Evolutionary conservation across 1,140 invertebrate species (phyloP).

Genomic region (Drosophila nigrodunni): DNA sequence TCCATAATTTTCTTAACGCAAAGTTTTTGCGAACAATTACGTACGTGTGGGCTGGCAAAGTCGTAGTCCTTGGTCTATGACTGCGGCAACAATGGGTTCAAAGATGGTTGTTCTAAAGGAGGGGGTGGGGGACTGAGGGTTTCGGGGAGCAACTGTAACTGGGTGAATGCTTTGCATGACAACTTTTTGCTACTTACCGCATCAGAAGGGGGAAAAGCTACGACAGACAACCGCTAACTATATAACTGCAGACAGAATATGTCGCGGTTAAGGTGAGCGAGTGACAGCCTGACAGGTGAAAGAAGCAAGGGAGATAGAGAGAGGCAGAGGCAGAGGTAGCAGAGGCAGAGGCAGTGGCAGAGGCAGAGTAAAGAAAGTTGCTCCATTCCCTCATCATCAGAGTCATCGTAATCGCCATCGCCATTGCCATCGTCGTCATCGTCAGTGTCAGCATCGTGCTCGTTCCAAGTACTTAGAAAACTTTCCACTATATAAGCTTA

Average conservation of each 20-base stretch:
- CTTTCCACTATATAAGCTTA: constrained; percentile 71
- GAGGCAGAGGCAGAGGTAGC: too few relatives aligned
- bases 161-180: constrained; percentile 50
- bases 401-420: not conserved
- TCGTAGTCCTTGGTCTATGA: constrained; percentile 4
- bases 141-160: constrained; percentile 13
- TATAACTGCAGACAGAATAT: constrained; percentile 67
- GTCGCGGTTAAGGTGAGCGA: constrained; percentile 70
- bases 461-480: constrained; percentile 67
- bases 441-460: constrained; percentile 38
- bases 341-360: too few relatives aligned
- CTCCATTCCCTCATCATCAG: constrained; percentile 14
- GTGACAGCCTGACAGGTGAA: constrained; percentile 57
- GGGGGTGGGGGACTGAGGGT: too few relatives aligned
- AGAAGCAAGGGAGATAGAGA: not conserved
- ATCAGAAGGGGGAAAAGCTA: not conserved
- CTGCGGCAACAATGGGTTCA: constrained; percentile 10
- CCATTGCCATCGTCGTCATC: not conserved
- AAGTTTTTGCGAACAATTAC: constrained; percentile 76
- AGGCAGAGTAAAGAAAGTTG: not conserved
- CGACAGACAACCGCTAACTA: constrained; percentile 49
- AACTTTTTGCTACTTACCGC: constrained; percentile 50
- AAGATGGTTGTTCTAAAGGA: not conserved
- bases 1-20: constrained; percentile 70
- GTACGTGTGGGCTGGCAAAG: constrained; percentile 59